Evolutionary conservation across 1,140 invertebrate species (phyloP), one percentile per base, ranked within the genome.

Genomic region (Trichonephila inaurata): DNA sequence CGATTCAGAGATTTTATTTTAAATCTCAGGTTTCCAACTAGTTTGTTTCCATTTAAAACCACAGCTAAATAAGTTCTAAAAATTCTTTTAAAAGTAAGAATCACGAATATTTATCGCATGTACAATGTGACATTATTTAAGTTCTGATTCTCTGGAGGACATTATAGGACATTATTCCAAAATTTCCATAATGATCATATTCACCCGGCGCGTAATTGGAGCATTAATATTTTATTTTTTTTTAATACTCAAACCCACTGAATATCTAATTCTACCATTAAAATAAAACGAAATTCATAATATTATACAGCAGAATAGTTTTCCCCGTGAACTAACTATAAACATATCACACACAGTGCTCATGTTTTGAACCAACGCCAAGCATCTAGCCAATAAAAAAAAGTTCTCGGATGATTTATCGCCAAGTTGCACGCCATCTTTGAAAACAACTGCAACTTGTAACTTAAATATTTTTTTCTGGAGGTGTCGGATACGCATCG

Each of bases 361-460:
- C 33, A 33, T 16, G 72, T 77, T 40, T 77, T 77, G 72, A 77
- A 77, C 33, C 72, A 6, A 28, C 2, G 72, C 72, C 72, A 77
- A 77, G 12, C 14, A 77, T 33, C 14, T 7, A 77, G 28, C 72
- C 72, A 77, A 77, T 33, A 40, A 77, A 77, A 18, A 28, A 77
- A 77, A 77, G 12, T 3, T 51, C 2, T 16, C 4, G 0, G 72
- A 77, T 77, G 72, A 77, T 77, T 77, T 77, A 77, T 33, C 14
- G 28, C 72, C 72, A 77, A 77, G 33, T 19, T 40, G 72, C 72
- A 77, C 72, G 72, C 72, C 72, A 77, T 77, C 4, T 77, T 77
- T 77, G 28, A 40, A 40, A 77, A 77, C 33, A 40, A 77, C 72
- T 77, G 14, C 18, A 77, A 40, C 28, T 33, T 33, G 14, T 33